These are phyloP conservation scores for Acanthis flammea DNA, from an alignment of 2,797 vertebrate species.

Conservation along the genomic window DNA sequence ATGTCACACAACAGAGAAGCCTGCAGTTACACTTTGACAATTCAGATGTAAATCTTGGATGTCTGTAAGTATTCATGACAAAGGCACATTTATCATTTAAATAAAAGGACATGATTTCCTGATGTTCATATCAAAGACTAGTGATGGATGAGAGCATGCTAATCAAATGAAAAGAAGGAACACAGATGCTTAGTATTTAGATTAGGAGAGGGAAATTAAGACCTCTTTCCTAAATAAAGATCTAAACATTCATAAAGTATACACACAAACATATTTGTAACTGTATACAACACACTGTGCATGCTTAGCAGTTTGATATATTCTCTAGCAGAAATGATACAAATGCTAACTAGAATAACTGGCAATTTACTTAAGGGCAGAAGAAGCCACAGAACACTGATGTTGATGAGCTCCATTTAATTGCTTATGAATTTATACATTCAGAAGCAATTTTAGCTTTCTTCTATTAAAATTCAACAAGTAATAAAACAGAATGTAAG, in stretches of 20 bases:
- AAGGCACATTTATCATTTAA: slow-evolving; percentile 74
- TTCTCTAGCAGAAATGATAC: background rate
- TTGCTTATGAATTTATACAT: background rate
- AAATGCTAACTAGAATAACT: background rate
- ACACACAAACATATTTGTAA: background rate
- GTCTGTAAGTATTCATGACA: slow-evolving; percentile 65
- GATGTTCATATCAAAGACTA: slow-evolving; percentile 67
- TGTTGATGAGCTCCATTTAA: background rate
- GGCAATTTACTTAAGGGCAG: background rate
- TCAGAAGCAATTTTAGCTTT: background rate
- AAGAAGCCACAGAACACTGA: background rate
- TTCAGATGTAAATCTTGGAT: slow-evolving; percentile 73
- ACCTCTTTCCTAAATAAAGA: background rate
- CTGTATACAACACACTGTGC: background rate
- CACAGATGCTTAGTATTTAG: slow-evolving; percentile 74
- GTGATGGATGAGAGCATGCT: slow-evolving; percentile 69
- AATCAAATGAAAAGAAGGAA: slow-evolving; percentile 73
- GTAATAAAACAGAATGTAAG: background rate
- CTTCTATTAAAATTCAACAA: background rate
- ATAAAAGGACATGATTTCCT: slow-evolving; percentile 70
- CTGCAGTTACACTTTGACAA: slow-evolving; percentile 70
- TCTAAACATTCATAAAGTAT: background rate
- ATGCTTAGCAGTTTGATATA: background rate
- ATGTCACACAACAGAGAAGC: slow-evolving; percentile 59
- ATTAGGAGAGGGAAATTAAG: slow-evolving; percentile 34